These are phyloP conservation scores for Amphimallon solstitiale DNA, from an alignment of 2,888 invertebrate genomes.

Conservation along the genomic window DNA sequence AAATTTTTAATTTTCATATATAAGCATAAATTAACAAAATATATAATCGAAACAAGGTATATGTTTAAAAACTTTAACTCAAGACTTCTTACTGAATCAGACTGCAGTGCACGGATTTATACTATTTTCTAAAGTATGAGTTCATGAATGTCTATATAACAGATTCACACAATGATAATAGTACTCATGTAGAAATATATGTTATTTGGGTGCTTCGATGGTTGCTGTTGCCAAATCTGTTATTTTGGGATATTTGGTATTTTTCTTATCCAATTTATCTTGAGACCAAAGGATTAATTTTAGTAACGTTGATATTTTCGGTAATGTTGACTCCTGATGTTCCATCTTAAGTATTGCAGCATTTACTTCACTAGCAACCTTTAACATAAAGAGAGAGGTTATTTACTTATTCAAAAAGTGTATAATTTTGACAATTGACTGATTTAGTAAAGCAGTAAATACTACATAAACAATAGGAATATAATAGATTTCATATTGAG, in stretches of 20 bases:
- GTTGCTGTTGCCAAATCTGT: slow-evolving; percentile 87
- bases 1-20: not conserved
- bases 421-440: too few species aligned
- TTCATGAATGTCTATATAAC: slow-evolving; percentile 32
- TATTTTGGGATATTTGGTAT: slow-evolving; percentile 96
- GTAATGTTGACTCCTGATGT: slow-evolving; percentile 89
- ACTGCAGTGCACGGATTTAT: not conserved
- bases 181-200: slow-evolving; percentile 39
- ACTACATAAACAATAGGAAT: too few species aligned
- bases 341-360: slow-evolving; percentile 97
- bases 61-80: too few species aligned
- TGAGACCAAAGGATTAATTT: slow-evolving; percentile 97
- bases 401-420: too few species aligned
- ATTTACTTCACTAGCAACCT: slow-evolving; percentile 97
- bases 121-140: not conserved
- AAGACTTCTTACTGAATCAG: not conserved
- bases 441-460: too few species aligned
- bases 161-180: slow-evolving; percentile 35
- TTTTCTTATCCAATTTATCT: slow-evolving; percentile 92
- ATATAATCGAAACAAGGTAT: too few species aligned
- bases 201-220: slow-evolving; percentile 78
- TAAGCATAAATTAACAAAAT: too few species aligned
- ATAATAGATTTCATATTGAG: too few species aligned
- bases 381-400: slow-evolving; percentile 49
- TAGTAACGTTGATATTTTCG: slow-evolving; percentile 89